Percentiles rank a stretch among this genome's conserved stretches.
Conservation (phyloP, 2,797 vertebrate genomes). For the Chelon auratus region DNA sequence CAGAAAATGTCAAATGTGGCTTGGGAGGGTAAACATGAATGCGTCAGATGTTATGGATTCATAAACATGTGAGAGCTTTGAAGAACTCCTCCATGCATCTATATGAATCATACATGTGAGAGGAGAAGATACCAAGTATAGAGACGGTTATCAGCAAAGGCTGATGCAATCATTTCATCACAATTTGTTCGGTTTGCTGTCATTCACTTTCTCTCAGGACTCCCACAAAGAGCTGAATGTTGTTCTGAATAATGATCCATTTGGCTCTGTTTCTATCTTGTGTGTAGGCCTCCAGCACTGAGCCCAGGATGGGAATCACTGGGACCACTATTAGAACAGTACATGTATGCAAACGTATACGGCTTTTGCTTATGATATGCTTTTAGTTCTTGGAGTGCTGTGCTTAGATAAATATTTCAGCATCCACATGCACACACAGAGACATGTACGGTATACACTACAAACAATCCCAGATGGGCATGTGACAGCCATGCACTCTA, state of each 20-base stretch:
- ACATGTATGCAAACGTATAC: slow-evolving; percentile 34
- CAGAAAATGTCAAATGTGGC: slow-evolving; percentile 87
- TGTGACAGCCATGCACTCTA: slow-evolving; percentile 40
- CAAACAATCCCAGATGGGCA: slow-evolving; percentile 59
- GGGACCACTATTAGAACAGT: slow-evolving; percentile 4
- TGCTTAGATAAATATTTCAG: slow-evolving; percentile 73
- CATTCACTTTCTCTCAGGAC: slow-evolving; percentile 54
- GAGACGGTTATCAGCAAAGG: slow-evolving; percentile 48
- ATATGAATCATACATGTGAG: slow-evolving; percentile 78
- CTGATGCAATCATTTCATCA: slow-evolving; percentile 72
- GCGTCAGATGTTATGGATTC: slow-evolving; percentile 82
- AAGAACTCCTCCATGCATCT: slow-evolving; percentile 68
- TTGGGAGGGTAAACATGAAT: slow-evolving; percentile 82
- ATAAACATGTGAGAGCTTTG: slow-evolving; percentile 77
- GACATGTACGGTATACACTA: slow-evolving; percentile 21
- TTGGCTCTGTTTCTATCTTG: slow-evolving; percentile 37
- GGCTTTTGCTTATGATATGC: slow-evolving; percentile 50
- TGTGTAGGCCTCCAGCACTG: slow-evolving; percentile 25
- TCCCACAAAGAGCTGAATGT: slow-evolving; percentile 46
- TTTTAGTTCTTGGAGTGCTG: slow-evolving; percentile 57
- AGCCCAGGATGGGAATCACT: slow-evolving; percentile 31
- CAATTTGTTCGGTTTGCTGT: slow-evolving; percentile 57
- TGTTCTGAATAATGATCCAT: slow-evolving; percentile 62
- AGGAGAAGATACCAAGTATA: slow-evolving; percentile 46
- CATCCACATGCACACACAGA: slow-evolving; percentile 32